Conservation (phyloP, 2,888 invertebrate species). For the Melinaea marsaeus region DNA sequence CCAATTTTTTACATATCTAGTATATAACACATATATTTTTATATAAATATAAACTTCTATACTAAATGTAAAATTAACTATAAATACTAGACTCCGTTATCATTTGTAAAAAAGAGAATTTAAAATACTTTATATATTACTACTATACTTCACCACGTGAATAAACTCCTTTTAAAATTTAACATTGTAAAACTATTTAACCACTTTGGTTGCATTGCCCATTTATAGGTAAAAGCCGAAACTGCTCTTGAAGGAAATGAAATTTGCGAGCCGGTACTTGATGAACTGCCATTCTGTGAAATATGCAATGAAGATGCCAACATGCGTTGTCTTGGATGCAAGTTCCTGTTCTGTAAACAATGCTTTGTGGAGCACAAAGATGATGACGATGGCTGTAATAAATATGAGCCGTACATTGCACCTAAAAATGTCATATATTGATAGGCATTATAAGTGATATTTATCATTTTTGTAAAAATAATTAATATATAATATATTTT, state of each 20-base stretch:
- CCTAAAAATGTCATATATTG: slow-evolving; percentile 36
- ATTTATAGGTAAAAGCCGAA: slow-evolving; percentile 52
- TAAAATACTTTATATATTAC: no score
- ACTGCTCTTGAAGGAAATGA: slow-evolving; percentile 51
- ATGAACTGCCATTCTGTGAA: slow-evolving; percentile 89
- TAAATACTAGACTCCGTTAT: no score
- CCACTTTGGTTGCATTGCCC: no score
- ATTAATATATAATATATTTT: neutral
- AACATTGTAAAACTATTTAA: neutral
- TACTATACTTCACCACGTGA: no score
- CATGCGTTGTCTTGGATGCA: slow-evolving; percentile 86
- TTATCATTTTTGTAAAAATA: neutral
- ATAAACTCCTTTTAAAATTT: no score
- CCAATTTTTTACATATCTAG: no score
- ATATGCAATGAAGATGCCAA: slow-evolving; percentile 90
- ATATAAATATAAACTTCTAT: no score
- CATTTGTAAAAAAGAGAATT: no score
- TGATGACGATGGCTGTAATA: slow-evolving; percentile 77
- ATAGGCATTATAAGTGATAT: neutral
- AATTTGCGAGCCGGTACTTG: slow-evolving; percentile 42
- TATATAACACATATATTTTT: no score
- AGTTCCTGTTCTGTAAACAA: slow-evolving; percentile 86
- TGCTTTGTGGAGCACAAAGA: slow-evolving; percentile 87
- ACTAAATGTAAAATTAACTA: no score
- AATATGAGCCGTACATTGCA: slow-evolving; percentile 56